phyloP scores from a whole-genome alignment of 2,113 vertebrate genomes.

The Geococcyx californianus region DNA sequence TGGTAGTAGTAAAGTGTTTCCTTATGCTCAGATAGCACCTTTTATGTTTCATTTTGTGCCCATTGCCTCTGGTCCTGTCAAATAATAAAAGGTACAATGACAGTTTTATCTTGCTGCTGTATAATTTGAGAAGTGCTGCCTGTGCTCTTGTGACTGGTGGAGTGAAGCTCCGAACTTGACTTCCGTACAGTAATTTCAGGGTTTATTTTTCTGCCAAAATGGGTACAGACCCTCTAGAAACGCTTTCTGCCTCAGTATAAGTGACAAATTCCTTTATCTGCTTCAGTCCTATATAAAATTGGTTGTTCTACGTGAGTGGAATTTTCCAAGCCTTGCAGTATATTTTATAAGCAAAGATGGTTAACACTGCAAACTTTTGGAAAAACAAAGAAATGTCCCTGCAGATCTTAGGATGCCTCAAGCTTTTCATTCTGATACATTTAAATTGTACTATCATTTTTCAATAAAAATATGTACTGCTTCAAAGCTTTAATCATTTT shows the following conservation, averaged over 20 bases:
- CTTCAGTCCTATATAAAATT: neutral
- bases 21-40: neutral
- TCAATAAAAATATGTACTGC: neutral
- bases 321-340: neutral
- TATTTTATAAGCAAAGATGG: neutral
- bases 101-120: neutral
- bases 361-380: neutral
- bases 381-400: neutral
- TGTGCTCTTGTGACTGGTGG: neutral
- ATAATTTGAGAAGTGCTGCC: accelerated
- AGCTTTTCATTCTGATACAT: neutral
- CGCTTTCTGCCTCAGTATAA: neutral
- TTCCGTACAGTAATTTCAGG: neutral
- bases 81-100: neutral
- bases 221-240: neutral
- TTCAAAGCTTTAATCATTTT: neutral
- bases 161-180: neutral
- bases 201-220: neutral
- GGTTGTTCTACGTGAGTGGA: neutral
- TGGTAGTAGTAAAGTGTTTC: neutral
- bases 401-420: neutral
- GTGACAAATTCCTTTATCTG: too few species aligned
- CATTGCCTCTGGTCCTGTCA: neutral
- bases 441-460: neutral
- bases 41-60: neutral